Evolutionary conservation across 2,797 vertebrate genomes (phyloP).

Genomic region (Liasis olivaceus): DNA sequence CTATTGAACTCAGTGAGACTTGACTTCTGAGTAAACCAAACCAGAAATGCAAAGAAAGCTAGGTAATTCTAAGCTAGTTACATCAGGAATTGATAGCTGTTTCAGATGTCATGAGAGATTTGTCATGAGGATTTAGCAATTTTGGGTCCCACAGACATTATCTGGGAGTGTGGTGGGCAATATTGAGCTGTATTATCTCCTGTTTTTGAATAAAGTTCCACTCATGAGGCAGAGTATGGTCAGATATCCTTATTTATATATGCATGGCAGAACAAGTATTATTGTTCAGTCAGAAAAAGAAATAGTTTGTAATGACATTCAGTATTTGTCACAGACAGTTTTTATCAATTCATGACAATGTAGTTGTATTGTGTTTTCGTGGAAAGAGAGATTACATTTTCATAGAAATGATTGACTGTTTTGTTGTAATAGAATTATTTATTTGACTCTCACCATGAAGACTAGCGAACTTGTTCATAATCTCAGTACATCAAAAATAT

Average conservation of each 20-base stretch:
- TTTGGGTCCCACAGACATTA: not conserved
- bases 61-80: not conserved
- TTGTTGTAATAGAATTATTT: slow-evolving; percentile 70
- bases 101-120: not conserved
- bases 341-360: slow-evolving; percentile 69
- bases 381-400: slow-evolving; percentile 63
- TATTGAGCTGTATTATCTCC: not conserved
- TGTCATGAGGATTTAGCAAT: not conserved
- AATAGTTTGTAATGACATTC: slow-evolving; percentile 50
- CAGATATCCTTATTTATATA: not conserved
- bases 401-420: slow-evolving; percentile 61
- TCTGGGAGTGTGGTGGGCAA: not conserved
- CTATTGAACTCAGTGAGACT: not conserved
- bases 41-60: not conserved
- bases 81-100: not conserved
- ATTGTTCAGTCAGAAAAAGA: slow-evolving; percentile 41
- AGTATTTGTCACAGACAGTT: slow-evolving; percentile 64
- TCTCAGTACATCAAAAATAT: slow-evolving; percentile 70
- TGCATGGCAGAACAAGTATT: not conserved
- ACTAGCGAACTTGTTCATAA: slow-evolving; percentile 67
- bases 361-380: slow-evolving; percentile 67
- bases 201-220: not conserved
- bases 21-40: not conserved
- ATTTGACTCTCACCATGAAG: slow-evolving; percentile 69
- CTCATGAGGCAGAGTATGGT: not conserved